These are phyloP conservation scores for Monopis laevigella DNA, from an alignment of 2,888 invertebrate genomes.

Conservation along the genomic window DNA sequence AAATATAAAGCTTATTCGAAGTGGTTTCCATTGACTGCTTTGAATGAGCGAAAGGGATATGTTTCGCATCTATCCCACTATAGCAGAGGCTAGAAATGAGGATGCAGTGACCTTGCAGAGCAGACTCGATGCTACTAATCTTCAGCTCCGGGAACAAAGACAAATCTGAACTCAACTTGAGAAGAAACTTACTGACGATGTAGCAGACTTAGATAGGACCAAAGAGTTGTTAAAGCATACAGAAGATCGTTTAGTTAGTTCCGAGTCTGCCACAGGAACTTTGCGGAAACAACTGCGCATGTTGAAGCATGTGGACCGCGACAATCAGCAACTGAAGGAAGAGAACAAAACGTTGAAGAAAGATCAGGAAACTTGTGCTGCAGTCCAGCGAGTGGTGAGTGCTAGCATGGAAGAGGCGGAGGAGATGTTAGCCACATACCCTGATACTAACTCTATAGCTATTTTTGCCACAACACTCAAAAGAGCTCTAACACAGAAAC, in stretches of 20 bases:
- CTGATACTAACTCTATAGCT: slow-evolving; percentile 65
- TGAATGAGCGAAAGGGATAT: slow-evolving; percentile 70
- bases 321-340: slow-evolving; percentile 42
- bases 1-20: too few species aligned
- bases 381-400: slow-evolving; percentile 66
- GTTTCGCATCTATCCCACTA: slow-evolving; percentile 73
- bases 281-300: slow-evolving; percentile 65
- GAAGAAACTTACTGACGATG: too few species aligned
- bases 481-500: too few species aligned
- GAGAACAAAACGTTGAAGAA: slow-evolving; percentile 65
- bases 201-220: too few species aligned
- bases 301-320: slow-evolving; percentile 32
- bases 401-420: slow-evolving; percentile 70
- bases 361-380: slow-evolving; percentile 62
- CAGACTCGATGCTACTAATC: slow-evolving; percentile 69
- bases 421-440: slow-evolving; percentile 65
- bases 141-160: slow-evolving; percentile 66
- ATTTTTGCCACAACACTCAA: slow-evolving; percentile 71
- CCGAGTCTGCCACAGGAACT: slow-evolving; percentile 58
- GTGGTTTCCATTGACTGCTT: too few species aligned
- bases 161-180: slow-evolving; percentile 31
- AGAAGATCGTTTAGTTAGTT: slow-evolving; percentile 46
- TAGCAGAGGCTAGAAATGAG: slow-evolving; percentile 62
- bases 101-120: slow-evolving; percentile 70
- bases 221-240: slow-evolving; percentile 38